Percentiles rank a stretch among this genome's conserved stretches.
phyloP scores from a whole-genome alignment of 1,140 invertebrate genomes.

The Platorchestia sp. region DNA sequence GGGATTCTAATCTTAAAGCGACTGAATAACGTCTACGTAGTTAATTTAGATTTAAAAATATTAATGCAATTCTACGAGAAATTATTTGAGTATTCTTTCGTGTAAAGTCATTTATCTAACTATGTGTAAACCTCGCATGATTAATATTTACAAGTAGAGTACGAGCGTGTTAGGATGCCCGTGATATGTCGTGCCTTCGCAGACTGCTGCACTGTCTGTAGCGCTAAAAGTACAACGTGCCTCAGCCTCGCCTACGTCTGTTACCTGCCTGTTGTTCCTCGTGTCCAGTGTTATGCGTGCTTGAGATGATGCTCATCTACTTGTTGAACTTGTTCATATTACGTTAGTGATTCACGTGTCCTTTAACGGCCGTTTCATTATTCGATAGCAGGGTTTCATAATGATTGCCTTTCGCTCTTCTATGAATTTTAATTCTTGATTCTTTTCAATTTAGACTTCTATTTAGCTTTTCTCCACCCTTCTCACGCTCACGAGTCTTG shows the following conservation, averaged over 20 bases:
- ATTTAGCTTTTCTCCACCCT: background rate
- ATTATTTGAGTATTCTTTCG: background rate
- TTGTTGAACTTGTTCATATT: background rate
- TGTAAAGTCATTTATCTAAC: background rate
- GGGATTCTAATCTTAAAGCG: background rate
- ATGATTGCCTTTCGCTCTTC: background rate
- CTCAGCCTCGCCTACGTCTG: background rate
- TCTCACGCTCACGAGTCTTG: background rate
- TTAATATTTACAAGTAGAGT: background rate
- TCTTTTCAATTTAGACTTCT: background rate
- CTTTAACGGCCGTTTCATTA: background rate
- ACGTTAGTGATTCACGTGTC: background rate
- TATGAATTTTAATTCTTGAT: background rate
- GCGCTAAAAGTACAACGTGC: background rate
- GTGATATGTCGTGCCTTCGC: background rate
- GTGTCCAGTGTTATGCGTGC: background rate
- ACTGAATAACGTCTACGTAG: background rate
- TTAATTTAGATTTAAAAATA: background rate
- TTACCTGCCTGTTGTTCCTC: background rate
- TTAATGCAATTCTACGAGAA: background rate
- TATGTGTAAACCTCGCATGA: background rate
- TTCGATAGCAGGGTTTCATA: background rate
- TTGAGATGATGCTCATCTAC: background rate
- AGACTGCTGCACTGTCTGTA: background rate
- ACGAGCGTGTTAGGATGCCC: background rate